Percentiles rank a stretch among this genome's conserved stretches.
These are phyloP conservation scores for Steinernema scapterisci DNA, from an alignment of 2,888 invertebrate species.

Conservation along the genomic window DNA sequence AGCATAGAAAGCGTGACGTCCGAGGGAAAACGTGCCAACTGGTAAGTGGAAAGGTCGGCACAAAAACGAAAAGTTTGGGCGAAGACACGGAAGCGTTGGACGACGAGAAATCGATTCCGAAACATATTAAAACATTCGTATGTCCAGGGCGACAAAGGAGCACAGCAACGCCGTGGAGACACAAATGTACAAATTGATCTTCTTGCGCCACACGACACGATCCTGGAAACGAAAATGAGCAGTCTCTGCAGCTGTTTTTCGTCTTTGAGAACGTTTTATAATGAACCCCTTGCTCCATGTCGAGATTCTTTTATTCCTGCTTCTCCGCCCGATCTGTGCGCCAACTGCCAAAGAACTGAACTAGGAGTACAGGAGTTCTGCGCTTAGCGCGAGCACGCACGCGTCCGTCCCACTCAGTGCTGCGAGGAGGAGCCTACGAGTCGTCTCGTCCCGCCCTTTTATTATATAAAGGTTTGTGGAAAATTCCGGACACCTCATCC, in stretches of 20 bases:
- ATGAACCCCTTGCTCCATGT: neutral
- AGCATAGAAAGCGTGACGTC: slow-evolving; percentile 6
- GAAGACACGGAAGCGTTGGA: neutral
- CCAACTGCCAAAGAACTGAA: too few relatives aligned
- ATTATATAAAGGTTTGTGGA: slow-evolving; percentile 30
- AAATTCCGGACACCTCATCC: slow-evolving; percentile 10
- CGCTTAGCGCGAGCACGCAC: neutral
- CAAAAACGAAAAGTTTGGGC: too few relatives aligned
- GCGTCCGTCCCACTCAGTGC: neutral
- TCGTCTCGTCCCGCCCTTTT: slow-evolving; percentile 19
- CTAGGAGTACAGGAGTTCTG: neutral
- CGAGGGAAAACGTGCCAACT: slow-evolving; percentile 3
- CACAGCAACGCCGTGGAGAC: too few relatives aligned
- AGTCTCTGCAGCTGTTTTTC: too few relatives aligned
- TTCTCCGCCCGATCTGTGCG: neutral
- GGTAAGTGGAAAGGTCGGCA: too few relatives aligned
- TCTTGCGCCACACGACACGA: too few relatives aligned
- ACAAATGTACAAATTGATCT: too few relatives aligned
- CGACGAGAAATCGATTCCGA: too few relatives aligned
- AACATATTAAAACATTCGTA: too few relatives aligned
- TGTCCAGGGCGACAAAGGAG: too few relatives aligned
- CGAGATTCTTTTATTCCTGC: neutral
- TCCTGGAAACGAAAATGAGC: too few relatives aligned
- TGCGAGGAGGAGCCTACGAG: slow-evolving; percentile 2
- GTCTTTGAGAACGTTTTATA: too few relatives aligned